Percentiles rank a stretch among this genome's conserved stretches.
Conservation (phyloP, 2,113 vertebrate genomes). For the Empidonax alnorum region DNA sequence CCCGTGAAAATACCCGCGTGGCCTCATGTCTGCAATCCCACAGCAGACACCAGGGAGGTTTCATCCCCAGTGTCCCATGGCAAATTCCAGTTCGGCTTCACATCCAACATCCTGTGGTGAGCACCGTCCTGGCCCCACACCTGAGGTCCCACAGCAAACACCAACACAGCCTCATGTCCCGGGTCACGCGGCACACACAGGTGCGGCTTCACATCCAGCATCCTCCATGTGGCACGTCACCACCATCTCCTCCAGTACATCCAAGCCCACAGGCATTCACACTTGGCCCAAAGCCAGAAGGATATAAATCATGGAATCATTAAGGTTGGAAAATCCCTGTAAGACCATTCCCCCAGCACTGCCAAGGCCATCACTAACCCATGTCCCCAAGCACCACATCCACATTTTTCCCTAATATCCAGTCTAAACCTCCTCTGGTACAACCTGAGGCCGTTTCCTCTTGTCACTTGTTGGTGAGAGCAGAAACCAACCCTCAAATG, state of each 20-base stretch:
- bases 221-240: background rate
- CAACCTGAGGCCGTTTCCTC: background rate
- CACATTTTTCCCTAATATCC: background rate
- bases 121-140: rapidly evolving
- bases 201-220: rapidly evolving
- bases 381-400: background rate
- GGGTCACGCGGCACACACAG: rapidly evolving
- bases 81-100: rapidly evolving
- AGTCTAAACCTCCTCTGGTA: background rate
- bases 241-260: rapidly evolving
- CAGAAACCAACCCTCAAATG: rapidly evolving
- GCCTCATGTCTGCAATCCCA: too few species aligned
- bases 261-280: background rate
- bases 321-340: background rate
- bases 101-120: rapidly evolving
- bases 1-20: background rate
- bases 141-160: background rate
- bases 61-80: rapidly evolving
- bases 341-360: background rate
- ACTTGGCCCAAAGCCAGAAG: background rate
- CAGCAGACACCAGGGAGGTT: rapidly evolving
- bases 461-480: background rate
- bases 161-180: rapidly evolving
- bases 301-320: background rate
- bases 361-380: background rate